Percentiles rank a stretch among this genome's conserved stretches.
phyloP scores from a whole-genome alignment of 2,888 invertebrate genomes.

The Meteorus colon region DNA sequence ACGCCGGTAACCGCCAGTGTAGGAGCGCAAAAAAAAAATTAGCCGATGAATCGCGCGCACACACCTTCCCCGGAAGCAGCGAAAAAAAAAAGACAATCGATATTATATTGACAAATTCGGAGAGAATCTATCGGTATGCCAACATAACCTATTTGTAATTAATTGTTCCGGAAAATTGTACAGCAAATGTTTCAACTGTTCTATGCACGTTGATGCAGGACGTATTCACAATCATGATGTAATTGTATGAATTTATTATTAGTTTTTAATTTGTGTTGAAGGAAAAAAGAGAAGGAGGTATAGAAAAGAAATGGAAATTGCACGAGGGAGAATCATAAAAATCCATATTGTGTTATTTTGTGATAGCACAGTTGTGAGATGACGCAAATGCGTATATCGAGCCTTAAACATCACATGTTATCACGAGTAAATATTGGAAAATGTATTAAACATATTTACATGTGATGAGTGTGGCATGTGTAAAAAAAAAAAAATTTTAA shows the following conservation, averaged over 20 bases:
- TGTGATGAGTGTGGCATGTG: neutral
- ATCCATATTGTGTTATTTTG: neutral
- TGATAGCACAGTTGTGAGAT: neutral
- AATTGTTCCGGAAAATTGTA: no score
- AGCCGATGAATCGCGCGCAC: conserved; percentile 36
- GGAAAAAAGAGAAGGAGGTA: neutral
- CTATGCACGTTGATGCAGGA: neutral
- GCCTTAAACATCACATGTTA: conserved; percentile 2
- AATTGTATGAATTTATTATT: neutral
- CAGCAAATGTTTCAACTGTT: neutral
- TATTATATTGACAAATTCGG: no score
- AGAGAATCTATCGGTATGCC: no score
- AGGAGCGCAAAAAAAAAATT: conserved; percentile 38
- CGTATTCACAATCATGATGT: neutral
- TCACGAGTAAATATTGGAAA: neutral
- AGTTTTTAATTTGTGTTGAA: neutral
- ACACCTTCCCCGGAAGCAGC: conserved; percentile 35
- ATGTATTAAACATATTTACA: neutral
- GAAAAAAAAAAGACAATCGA: neutral
- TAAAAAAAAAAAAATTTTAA: neutral
- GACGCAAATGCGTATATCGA: neutral
- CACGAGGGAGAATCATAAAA: conserved; percentile 24
- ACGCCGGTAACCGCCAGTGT: conserved; percentile 41
- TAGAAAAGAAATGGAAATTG: neutral
- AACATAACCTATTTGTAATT: no score